Evolutionary conservation across 1,140 invertebrate genomes (phyloP), one percentile per base, ranked within the genome.

Genomic region (Pseudobourletiella spinata): DNA sequence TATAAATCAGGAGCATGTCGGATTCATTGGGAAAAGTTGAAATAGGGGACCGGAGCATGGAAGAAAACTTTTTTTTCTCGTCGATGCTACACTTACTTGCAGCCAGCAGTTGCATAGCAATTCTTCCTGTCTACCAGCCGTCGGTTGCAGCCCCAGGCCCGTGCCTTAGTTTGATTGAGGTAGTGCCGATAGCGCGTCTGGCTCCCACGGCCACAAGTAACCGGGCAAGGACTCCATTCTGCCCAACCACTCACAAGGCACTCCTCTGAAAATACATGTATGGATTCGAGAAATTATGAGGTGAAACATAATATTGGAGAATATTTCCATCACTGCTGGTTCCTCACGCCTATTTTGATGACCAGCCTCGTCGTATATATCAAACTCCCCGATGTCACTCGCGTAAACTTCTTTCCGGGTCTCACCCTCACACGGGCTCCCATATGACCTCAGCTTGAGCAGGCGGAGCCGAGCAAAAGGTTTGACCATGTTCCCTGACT

Each of bases 381-480:
- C 84, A 18, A 60, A 54, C 18, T 68, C 59, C 15, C 48, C 63
- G 26, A 59, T 57, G 26, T 68, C 66, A 18, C 22, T 48, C 8
- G 66, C 2, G 83, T 72, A 51, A 83, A 76, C 11, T 81, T 76
- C 70, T 80, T 79, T 22, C 86, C 74, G 26, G 80, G 79, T 15
- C 80, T 78, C 69, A 42, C 86, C 84, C 71, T 85, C 82, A 71
- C 89, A 93, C 6, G 11, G 14, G 57, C 79, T 78, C 2, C 83
- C 80, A 42, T 88, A 83, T 6, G 90, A 77, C 66, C 84, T 82
- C 70, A 89, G 85, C 6, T 87, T 75, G 2, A 80, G 82, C 35
- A 92, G 74, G 67, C 86, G 85, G 29, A 84, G 77, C 39, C 81
- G 80, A 2, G 91, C 95, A 69, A 98, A 76, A 0, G 94, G 91